These are phyloP conservation scores for Andricus grossulariae DNA, from an alignment of 1,140 invertebrate species.

Conservation along the genomic window DNA sequence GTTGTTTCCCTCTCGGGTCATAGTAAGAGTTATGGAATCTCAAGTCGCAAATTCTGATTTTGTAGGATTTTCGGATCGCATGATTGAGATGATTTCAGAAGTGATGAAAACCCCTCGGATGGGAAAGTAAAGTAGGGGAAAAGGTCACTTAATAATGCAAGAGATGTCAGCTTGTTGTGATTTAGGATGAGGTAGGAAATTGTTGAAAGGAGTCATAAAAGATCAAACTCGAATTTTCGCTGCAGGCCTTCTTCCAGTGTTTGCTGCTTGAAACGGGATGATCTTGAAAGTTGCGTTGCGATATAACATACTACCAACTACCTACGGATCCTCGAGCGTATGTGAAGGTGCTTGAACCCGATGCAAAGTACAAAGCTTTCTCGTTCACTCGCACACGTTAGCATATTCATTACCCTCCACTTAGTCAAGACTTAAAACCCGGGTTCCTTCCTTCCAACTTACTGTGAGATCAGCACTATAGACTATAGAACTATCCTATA, in stretches of 20 bases:
- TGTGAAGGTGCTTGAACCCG: slow-evolving; percentile 15
- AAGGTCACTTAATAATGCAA: not conserved
- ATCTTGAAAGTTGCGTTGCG: not conserved
- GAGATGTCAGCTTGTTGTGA: slow-evolving; percentile 7
- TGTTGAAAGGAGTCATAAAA: slow-evolving; percentile 24
- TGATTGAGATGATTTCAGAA: too few species aligned
- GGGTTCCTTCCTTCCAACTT: not conserved
- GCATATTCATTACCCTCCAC: slow-evolving; percentile 30
- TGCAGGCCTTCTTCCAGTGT: slow-evolving; percentile 9
- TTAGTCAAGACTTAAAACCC: slow-evolving; percentile 14
- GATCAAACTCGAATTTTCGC: slow-evolving; percentile 22
- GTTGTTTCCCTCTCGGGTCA: too few species aligned
- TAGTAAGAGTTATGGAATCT: too few species aligned
- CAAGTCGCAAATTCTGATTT: too few species aligned
- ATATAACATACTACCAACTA: slow-evolving; percentile 18
- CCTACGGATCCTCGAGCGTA: slow-evolving; percentile 17
- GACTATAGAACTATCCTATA: too few species aligned
- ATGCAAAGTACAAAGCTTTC: slow-evolving; percentile 29
- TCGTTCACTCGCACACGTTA: slow-evolving; percentile 27
- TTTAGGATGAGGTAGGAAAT: slow-evolving; percentile 24
- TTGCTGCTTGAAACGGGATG: slow-evolving; percentile 29
- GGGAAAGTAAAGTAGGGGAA: too few species aligned
- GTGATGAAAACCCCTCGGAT: too few species aligned
- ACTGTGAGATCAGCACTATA: not conserved
- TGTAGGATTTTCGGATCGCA: too few species aligned